Base-by-base conservation (phyloP, 2,797 vertebrate genomes). In the Periparus ater region DNA sequence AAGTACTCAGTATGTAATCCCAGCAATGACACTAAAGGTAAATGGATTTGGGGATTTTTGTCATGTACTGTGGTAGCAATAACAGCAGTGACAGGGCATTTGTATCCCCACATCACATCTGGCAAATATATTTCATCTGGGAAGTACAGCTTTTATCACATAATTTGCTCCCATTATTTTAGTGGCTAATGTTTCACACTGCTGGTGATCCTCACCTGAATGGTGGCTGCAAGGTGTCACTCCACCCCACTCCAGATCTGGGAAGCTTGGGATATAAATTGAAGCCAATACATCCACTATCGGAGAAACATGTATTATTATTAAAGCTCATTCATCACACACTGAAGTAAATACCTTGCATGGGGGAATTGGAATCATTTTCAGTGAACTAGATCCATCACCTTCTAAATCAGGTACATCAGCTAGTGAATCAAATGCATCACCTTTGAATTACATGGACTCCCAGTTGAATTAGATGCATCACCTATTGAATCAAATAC, bases 391-490 rank as follows among this genome's bases (percentile, higher is more conserved):
- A 98, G 97, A 98, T 97, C 97, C 96, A 97, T 98, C 98, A 98
- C 97, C 96, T 98, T 97, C 97, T 98, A 98, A 98, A 98, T 97
- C 97, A 97, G 97, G 97, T 96, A 97, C 96, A 97, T 97, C 97
- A 97, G 97, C 95, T 97, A 71, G 96, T 98, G 97, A 97, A 97
- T 98, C 98, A 98, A 97, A 97, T 94, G 78, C 95, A 98, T 98
- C 97, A 97, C 96, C 96, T 97, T 95, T 93, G 96, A 97, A 97
- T 97, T 95, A 97, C 76, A 86, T 94, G 91, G 96, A 94, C 94
- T 97, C 97, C 97, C 93, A 30, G 95, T 78, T 92, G 95, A 97
- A 95, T 97, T 97, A 97, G 96, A 97, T 91, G 74, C 93, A 97
- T 97, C 96, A 96, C 96, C 95, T 97, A 97, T 97, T 95, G 97